A percentile compares a stretch with the other conserved stretches of the same genome.
Conservation (phyloP, 2,113 vertebrate species). For the Cebus imitator region DNA sequence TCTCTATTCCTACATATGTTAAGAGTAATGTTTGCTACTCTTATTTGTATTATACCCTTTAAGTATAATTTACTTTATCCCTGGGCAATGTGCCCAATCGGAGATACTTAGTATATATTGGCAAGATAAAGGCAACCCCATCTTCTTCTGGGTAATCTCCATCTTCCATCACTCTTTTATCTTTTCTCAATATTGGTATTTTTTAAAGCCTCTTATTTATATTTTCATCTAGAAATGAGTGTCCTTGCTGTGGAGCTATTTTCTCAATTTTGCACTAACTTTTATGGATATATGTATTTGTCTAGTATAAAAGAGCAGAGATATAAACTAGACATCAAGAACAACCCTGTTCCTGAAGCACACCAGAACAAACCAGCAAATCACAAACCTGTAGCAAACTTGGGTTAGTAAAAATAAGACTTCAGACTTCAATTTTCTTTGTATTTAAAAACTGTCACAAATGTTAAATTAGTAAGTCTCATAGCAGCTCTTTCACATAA, state of each 20-base stretch:
- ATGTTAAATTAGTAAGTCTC: neutral
- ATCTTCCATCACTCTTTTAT: neutral
- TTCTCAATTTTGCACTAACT: conserved; percentile 4
- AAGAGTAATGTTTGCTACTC: neutral
- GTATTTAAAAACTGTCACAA: conserved; percentile 45
- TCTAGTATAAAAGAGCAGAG: conserved; percentile 21
- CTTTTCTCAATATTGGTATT: neutral
- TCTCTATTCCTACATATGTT: neutral
- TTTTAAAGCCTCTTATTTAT: neutral
- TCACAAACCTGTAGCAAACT: conserved; percentile 25
- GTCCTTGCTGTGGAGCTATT: neutral
- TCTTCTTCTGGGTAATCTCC: neutral
- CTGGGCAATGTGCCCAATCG: neutral
- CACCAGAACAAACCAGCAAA: conserved; percentile 18
- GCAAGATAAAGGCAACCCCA: neutral
- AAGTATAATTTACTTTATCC: neutral
- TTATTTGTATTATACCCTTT: neutral
- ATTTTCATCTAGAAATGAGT: conserved; percentile 40
- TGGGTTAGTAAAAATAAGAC: neutral
- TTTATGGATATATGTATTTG: conserved; percentile 18
- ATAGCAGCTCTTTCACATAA: neutral
- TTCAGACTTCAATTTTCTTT: neutral
- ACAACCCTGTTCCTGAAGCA: neutral
- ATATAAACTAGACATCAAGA: conserved; percentile 37
- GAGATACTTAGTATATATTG: neutral